Evolutionary conservation across 2,888 invertebrate genomes (phyloP), one percentile per base, ranked within the genome.

Genomic region (Athrips mouffetella): DNA sequence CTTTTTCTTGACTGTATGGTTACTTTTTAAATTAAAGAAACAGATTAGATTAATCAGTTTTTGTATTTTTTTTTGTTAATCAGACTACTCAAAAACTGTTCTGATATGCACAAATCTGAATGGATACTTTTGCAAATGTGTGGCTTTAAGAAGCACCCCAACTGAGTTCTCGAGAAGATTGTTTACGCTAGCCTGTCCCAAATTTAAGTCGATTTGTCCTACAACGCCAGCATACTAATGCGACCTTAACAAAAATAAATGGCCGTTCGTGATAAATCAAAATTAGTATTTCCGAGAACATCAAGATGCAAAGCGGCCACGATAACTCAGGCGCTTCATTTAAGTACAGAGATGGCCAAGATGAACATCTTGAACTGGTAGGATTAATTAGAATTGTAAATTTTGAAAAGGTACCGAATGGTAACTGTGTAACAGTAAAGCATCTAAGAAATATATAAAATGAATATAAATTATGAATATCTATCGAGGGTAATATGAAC

Each of bases 381-480:
- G 71, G 81, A 81, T 83, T 83, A 80, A 85, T 86, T 86, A 82
- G 76, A 85, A 83, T 86, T 86, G 85, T 79, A 86, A 84, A 86
- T 83, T 76, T 75, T 67, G 15, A 40, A 13, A 11, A 40, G 13
- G 25, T 21, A n/a, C 20, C 13, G 27, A 29, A 3, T n/a, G 8
- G n/a, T 21, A 16, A 7, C 11, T 11, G 5, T 13, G 27, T 16
- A 23, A 45, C 18, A 39, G 39, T 45, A 45, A 23, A 10, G 23
- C 8, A 37, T 1, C 2, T 35, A 35, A 16, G 15, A 21, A 31
- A 31, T 33, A 2, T 4, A 27, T 13, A 13, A 2, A n/a, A 8
- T 13, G 21, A 7, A 13, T 27, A 5, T 8, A n/a, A 20, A 20
- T 7, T 3, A 18, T 11, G 13, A 3, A 33, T n/a, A 23, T 15